Evolutionary conservation across 2,888 invertebrate species (phyloP), one percentile per base, ranked within the genome.

Genomic region (Dendrolimus pini): DNA sequence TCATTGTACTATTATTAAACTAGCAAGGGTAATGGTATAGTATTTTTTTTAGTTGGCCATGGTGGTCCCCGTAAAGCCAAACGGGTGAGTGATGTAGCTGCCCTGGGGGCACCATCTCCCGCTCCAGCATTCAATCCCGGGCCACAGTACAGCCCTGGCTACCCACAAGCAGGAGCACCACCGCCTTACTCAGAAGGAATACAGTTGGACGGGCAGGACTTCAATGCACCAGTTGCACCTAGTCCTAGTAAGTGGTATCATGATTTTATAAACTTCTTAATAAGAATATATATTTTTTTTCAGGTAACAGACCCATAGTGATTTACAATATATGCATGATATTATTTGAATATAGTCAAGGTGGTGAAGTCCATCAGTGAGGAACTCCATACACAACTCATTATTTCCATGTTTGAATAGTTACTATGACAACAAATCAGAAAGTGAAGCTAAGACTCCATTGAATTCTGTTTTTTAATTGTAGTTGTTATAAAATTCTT

Each of bases 11-110:
- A 3, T 18, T 18, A 30, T 30, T 30, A 30, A 30, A 30, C 30
- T 30, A 30, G 6, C 30, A 30, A 30, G 30, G 6, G 6, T 30
- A 6, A 30, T 6, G 30, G 30, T 0, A 30, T 30, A 3, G 6
- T 6, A 18, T 30, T 30, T 30, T n/a, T 80, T 78, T 10, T 62
- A 89, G 89, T 89, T 63, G 79, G 78, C 41, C 82, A 77, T 54
- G 83, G 87, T 8, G 89, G 88, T 41, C 80, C 85, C 54, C 88
- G 93, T 56, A 93, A 93, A 82, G 86, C 92, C 2, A 94, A 94
- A 78, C 87, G 94, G 55, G 94, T 95, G 12, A 94, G 93, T 71
- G 94, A 95, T 85, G 92, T 94, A 9, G 92, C 92, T 59, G 93
- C 94, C 0, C 92, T 95, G 93, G 95, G 93, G n/a, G 90, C 78